A percentile compares a stretch with the other conserved stretches of the same genome.
These are phyloP conservation scores for Mormyrus iriodes DNA, from an alignment of 2,113 vertebrate species.

Conservation along the genomic window DNA sequence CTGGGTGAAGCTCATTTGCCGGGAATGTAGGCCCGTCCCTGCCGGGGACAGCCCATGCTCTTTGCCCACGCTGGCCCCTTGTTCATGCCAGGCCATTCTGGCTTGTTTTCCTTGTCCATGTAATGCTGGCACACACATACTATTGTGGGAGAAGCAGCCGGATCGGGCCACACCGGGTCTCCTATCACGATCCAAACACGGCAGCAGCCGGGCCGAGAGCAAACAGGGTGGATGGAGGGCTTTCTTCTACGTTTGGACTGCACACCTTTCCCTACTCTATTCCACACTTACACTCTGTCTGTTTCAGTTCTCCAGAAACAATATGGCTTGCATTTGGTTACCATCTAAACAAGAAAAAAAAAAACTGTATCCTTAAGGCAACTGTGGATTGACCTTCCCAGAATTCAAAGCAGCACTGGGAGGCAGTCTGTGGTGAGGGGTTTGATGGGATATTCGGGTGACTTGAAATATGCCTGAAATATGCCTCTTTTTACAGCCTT, in stretches of 20 bases:
- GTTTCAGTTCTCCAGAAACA: background rate
- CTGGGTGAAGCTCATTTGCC: conserved; percentile 60
- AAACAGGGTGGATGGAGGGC: background rate
- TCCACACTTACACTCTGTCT: background rate
- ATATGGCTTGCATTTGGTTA: background rate
- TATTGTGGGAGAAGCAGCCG: conserved; percentile 54
- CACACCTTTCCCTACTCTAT: background rate
- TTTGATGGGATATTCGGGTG: background rate
- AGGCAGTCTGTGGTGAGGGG: conserved; percentile 7
- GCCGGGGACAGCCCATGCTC: conserved; percentile 68
- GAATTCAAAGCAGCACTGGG: conserved; percentile 16
- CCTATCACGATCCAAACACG: conserved; percentile 56
- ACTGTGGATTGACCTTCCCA: conserved; percentile 14
- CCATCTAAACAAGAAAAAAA: background rate
- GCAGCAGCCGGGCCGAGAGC: conserved; percentile 11
- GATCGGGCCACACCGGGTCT: conserved; percentile 62
- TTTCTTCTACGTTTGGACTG: background rate
- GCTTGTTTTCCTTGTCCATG: conserved; percentile 70
- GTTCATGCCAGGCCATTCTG: conserved; percentile 57
- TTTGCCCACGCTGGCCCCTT: conserved; percentile 67
- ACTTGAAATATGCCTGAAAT: conserved; percentile 17
- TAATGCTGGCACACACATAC: conserved; percentile 63
- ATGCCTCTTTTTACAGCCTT: conserved; percentile 26
- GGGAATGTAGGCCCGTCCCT: conserved; percentile 59
- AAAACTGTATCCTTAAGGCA: background rate